phyloP scores from a whole-genome alignment of 2,888 invertebrate species.

The Rhyacophila evoluta region DNA sequence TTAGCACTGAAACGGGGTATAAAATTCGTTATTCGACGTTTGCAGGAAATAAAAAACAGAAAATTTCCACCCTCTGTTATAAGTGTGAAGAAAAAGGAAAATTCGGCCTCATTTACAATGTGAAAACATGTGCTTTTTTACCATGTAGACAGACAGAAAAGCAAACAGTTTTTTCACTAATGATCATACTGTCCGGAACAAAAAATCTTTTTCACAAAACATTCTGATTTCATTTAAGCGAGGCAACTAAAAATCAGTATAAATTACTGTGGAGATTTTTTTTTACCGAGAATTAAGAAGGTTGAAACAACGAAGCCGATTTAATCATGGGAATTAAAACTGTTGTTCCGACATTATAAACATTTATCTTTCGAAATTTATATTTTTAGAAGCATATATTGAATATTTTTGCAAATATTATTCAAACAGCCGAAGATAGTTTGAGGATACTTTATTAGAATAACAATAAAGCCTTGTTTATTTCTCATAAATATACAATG shows the following conservation, averaged over 20 bases:
- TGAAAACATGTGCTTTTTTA: slow-evolving; percentile 8
- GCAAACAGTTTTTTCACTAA: slow-evolving; percentile 17
- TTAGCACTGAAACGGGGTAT: background rate
- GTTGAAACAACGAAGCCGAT: background rate
- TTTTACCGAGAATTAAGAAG: background rate
- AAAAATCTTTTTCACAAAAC: background rate
- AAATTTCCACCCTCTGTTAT: background rate
- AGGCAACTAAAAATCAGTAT: background rate
- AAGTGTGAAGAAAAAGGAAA: background rate
- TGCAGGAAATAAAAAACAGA: background rate
- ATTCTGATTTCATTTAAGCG: background rate
- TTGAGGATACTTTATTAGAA: no score
- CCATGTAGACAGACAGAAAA: slow-evolving; percentile 12
- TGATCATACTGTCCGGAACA: slow-evolving; percentile 12
- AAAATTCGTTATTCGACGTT: background rate
- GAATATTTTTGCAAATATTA: background rate
- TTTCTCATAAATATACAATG: no score
- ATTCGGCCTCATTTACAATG: slow-evolving; percentile 14
- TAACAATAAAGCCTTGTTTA: no score
- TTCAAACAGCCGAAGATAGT: background rate
- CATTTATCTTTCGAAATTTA: background rate
- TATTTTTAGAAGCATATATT: background rate
- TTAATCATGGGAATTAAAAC: background rate
- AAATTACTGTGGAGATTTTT: background rate
- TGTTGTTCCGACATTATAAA: background rate